A percentile compares a stretch with the other conserved stretches of the same genome.
phyloP scores from a whole-genome alignment of 2,797 vertebrate species.

The Gymnopithys bicolor region DNA sequence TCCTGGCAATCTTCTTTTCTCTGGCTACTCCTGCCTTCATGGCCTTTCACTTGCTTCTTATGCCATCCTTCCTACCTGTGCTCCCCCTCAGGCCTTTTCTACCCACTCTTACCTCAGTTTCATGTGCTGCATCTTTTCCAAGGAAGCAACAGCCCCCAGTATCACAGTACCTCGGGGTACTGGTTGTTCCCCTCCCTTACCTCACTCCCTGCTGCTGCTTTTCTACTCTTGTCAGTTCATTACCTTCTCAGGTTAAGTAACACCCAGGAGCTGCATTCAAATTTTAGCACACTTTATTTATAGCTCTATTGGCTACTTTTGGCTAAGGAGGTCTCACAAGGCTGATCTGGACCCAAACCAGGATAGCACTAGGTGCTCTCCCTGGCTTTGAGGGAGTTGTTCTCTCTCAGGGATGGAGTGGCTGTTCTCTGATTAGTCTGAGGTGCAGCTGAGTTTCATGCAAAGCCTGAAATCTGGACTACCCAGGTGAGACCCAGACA shows the following conservation, averaged over 20 bases:
- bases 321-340: rapidly evolving
- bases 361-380: neutral
- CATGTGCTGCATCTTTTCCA: neutral
- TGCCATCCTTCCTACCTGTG: neutral
- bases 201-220: neutral
- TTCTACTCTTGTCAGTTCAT: neutral
- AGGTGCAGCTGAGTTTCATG: neutral
- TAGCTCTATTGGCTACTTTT: neutral
- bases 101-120: neutral
- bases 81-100: neutral
- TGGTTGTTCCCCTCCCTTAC: neutral
- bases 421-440: neutral
- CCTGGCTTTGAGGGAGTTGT: neutral
- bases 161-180: rapidly evolving
- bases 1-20: neutral
- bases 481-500: neutral
- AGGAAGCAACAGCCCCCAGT: neutral
- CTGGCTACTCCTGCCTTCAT: neutral
- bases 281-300: neutral
- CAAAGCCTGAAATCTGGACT: neutral
- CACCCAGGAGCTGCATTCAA: neutral
- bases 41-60: neutral
- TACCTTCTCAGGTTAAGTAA: neutral
- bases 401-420: neutral
- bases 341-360: neutral